Percentiles rank a stretch among this genome's conserved stretches.
These are phyloP conservation scores for Apaloderma vittatum DNA, from an alignment of 2,113 vertebrate genomes.

Conservation along the genomic window DNA sequence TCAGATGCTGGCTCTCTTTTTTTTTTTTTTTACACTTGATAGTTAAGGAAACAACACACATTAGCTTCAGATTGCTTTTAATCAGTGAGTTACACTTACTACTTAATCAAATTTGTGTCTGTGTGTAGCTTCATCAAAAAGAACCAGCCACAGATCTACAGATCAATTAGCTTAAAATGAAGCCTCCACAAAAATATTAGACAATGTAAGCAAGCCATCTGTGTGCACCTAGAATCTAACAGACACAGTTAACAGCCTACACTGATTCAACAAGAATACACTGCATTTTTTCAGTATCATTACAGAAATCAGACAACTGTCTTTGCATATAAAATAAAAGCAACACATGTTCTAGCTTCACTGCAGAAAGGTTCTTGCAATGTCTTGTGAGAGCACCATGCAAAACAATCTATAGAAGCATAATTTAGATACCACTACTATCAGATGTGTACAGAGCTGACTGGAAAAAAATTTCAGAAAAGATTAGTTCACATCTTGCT, in stretches of 20 bases:
- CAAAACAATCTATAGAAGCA: not conserved
- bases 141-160: not conserved
- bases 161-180: not conserved
- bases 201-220: not conserved
- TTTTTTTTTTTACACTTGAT: not conserved
- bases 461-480: not conserved
- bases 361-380: not conserved
- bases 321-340: not conserved
- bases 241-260: not conserved
- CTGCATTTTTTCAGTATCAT: not conserved
- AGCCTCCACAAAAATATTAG: not conserved
- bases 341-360: not conserved
- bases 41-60: not conserved
- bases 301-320: not conserved
- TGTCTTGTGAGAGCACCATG: not conserved
- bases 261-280: not conserved
- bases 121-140: not conserved
- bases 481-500: not conserved
- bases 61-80: not conserved
- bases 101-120: not conserved
- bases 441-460: not conserved
- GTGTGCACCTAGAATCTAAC: not conserved
- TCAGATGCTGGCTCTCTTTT: not conserved
- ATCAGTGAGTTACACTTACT: not conserved
- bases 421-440: not conserved